Conservation (phyloP, 2,113 vertebrate species). For the Saccopteryx bilineata region DNA sequence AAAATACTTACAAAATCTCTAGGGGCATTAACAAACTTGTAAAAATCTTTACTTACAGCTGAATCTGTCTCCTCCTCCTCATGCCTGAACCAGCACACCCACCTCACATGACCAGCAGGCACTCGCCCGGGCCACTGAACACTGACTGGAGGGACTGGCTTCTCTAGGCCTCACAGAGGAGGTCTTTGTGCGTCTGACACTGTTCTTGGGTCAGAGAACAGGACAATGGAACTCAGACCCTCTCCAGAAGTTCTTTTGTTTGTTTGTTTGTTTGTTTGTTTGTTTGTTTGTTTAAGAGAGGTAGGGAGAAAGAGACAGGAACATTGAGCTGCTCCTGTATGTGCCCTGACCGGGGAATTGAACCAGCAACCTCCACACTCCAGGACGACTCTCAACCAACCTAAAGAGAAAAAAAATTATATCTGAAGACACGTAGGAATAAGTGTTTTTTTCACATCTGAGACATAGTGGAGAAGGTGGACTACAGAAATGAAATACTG, state of each 20-base stretch:
- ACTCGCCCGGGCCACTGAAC: background rate
- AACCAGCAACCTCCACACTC: too few relatives aligned
- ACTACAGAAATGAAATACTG: conserved; percentile 38
- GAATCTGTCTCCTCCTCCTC: background rate
- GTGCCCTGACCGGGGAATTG: too few relatives aligned
- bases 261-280: too few relatives aligned
- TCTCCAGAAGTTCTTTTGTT: background rate
- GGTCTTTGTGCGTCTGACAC: background rate
- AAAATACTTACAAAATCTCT: background rate
- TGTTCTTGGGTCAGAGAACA: background rate
- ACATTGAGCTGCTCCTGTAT: too few relatives aligned
- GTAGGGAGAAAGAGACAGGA: too few relatives aligned
- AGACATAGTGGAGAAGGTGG: background rate
- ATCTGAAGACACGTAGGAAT: background rate
- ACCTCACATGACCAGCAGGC: background rate
- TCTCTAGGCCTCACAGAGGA: background rate
- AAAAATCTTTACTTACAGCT: background rate
- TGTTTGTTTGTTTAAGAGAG: too few relatives aligned
- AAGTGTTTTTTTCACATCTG: background rate
- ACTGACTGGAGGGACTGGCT: background rate
- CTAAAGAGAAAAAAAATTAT: background rate
- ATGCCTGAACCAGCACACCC: background rate
- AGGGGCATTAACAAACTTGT: background rate
- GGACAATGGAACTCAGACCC: background rate
- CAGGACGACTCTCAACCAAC: too few relatives aligned